phyloP scores from a whole-genome alignment of 2,113 vertebrate species.

The Paraplagusia blochii region DNA sequence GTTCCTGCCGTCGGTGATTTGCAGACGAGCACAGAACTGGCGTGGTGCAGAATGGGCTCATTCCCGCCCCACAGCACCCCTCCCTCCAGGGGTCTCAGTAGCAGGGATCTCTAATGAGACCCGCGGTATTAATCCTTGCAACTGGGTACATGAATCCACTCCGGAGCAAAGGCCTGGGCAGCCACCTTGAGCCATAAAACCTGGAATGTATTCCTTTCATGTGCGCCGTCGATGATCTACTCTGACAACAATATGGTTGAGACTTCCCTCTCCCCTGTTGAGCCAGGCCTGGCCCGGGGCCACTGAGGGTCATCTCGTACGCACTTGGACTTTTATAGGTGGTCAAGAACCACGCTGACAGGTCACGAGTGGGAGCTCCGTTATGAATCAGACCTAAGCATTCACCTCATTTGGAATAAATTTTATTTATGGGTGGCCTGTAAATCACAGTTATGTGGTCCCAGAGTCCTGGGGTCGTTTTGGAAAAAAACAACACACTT shows the following conservation, averaged over 20 bases:
- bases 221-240: slow-evolving; percentile 79
- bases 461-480: slow-evolving; percentile 37
- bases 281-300: slow-evolving; percentile 71
- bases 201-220: slow-evolving; percentile 79
- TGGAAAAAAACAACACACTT: slow-evolving; percentile 38
- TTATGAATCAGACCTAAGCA: slow-evolving; percentile 70
- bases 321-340: slow-evolving; percentile 72
- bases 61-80: slow-evolving; percentile 64
- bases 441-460: slow-evolving; percentile 76
- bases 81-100: slow-evolving; percentile 64
- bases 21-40: slow-evolving; percentile 58
- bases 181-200: slow-evolving; percentile 68
- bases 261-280: slow-evolving; percentile 79
- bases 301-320: slow-evolving; percentile 64
- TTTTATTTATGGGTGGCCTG: slow-evolving; percentile 64
- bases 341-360: slow-evolving; percentile 74
- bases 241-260: slow-evolving; percentile 80
- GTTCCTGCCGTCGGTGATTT: slow-evolving; percentile 69
- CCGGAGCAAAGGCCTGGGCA: slow-evolving; percentile 68
- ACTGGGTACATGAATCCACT: slow-evolving; percentile 72
- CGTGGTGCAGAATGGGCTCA: slow-evolving; percentile 50
- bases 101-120: slow-evolving; percentile 75
- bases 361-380: slow-evolving; percentile 69
- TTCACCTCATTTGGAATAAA: slow-evolving; percentile 73
- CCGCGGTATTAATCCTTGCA: slow-evolving; percentile 76